A percentile compares a stretch with the other conserved stretches of the same genome.
Conservation (phyloP, 1,140 invertebrate genomes). For the Pantala flavescens region DNA sequence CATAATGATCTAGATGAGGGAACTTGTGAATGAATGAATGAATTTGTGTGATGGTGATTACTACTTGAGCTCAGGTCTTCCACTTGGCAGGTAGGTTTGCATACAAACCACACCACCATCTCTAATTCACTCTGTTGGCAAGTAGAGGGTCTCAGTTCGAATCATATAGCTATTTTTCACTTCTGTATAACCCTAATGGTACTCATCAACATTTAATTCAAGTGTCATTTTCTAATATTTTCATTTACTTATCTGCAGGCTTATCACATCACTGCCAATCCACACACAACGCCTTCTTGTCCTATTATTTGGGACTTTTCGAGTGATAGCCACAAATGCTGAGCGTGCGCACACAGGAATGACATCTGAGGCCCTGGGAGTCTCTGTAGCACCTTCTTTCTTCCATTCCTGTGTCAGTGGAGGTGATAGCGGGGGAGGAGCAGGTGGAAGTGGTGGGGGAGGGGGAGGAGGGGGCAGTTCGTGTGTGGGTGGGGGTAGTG, state of each 20-base stretch:
- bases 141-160: too few species aligned
- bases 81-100: too few species aligned
- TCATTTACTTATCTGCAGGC: constrained; percentile 46
- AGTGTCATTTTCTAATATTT: too few species aligned
- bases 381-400: constrained; percentile 94
- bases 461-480: background rate
- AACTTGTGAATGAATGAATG: too few species aligned
- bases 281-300: constrained; percentile 89
- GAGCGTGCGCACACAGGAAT: constrained; percentile 83
- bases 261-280: constrained; percentile 75
- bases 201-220: too few species aligned
- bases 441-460: background rate
- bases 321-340: constrained; percentile 87
- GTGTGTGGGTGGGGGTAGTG: background rate
- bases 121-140: too few species aligned
- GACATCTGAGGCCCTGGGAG: constrained; percentile 91
- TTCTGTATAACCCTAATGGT: too few species aligned
- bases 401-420: constrained; percentile 93
- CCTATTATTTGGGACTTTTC: constrained; percentile 93
- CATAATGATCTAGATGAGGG: too few species aligned
- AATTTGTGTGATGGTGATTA: too few species aligned
- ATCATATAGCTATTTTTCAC: too few species aligned
- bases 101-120: too few species aligned
- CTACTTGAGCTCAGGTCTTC: too few species aligned
- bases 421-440: constrained; percentile 35